Percentiles rank a stretch among this genome's conserved stretches.
Evolutionary conservation across 2,113 vertebrate species (phyloP).

Genomic region (Tupaia tana): DNA sequence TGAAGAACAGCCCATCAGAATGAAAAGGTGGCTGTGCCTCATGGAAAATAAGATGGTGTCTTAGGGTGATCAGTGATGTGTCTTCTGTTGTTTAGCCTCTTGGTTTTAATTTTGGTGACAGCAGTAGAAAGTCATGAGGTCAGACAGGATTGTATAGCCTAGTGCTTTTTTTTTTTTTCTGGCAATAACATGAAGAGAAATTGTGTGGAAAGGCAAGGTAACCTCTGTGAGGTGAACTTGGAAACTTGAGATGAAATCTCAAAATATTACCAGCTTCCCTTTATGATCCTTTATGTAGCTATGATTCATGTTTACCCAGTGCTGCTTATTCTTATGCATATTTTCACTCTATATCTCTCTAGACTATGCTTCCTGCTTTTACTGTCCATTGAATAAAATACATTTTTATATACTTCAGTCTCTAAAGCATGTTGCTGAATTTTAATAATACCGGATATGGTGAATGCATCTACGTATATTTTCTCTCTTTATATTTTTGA

Average conservation of each 20-base stretch:
- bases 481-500: background rate
- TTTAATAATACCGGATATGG: background rate
- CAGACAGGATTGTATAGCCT: background rate
- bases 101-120: background rate
- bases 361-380: background rate
- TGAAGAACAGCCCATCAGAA: background rate
- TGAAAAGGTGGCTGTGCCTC: background rate
- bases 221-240: background rate
- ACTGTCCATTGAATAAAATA: background rate
- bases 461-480: background rate
- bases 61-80: background rate
- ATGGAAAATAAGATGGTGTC: background rate
- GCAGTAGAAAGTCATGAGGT: background rate
- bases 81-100: background rate
- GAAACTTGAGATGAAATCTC: background rate
- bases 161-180: background rate
- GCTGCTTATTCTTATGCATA: background rate
- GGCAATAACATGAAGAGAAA: background rate
- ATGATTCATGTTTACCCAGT: background rate
- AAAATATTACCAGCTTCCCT: background rate
- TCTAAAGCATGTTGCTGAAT: background rate
- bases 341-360: background rate
- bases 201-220: background rate
- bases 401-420: background rate
- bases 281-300: background rate